These are phyloP conservation scores for Neotoma lepida DNA, from an alignment of 2,113 vertebrate species.

Conservation along the genomic window DNA sequence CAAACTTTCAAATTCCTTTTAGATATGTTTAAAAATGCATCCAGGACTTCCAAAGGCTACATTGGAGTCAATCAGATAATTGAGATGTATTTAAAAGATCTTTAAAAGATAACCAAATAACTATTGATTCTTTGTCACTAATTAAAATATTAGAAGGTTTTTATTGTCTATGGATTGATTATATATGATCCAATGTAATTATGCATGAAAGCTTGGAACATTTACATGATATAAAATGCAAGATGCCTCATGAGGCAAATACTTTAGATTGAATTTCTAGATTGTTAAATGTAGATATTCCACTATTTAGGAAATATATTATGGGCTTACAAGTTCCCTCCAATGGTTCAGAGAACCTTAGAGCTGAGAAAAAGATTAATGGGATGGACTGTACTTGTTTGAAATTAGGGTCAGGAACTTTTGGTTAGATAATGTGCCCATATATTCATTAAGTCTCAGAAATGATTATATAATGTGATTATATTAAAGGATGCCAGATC, in stretches of 20 bases:
- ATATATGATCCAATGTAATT: not conserved
- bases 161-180: not conserved
- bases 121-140: not conserved
- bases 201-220: not conserved
- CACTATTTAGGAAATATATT: not conserved
- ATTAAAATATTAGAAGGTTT: not conserved
- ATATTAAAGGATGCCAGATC: conserved; percentile 1
- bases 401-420: conserved; percentile 16
- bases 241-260: conserved; percentile 17
- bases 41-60: not conserved
- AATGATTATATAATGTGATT: not conserved
- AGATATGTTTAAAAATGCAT: not conserved
- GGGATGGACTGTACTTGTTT: not conserved
- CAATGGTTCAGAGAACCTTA: not conserved
- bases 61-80: conserved; percentile 28
- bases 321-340: conserved; percentile 20
- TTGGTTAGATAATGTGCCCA: not conserved
- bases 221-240: not conserved
- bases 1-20: conserved; percentile 1
- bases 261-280: not conserved
- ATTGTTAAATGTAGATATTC: not conserved
- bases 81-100: not conserved
- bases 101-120: not conserved
- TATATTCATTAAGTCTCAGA: conserved; percentile 29
- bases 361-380: conserved; percentile 52